phyloP scores from a whole-genome alignment of 2,888 invertebrate species.

The Gryllus longicercus region DNA sequence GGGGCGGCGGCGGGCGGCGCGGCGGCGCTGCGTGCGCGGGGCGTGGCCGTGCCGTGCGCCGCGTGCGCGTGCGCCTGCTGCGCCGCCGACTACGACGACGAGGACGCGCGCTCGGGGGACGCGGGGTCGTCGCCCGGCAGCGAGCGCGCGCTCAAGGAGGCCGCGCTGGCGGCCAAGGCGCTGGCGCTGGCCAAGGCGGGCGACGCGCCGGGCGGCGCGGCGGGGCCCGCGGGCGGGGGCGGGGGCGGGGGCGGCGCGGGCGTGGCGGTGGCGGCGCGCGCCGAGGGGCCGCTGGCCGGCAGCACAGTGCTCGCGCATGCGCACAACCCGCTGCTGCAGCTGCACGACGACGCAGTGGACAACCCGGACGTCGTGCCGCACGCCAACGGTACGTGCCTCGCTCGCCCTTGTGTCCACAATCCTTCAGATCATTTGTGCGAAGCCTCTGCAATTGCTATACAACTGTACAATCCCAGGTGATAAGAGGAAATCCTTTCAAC shows the following conservation, averaged over 20 bases:
- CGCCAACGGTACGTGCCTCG: slow-evolving; percentile 29
- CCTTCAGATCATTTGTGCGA: too few species aligned
- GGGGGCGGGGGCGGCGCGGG: slow-evolving; percentile 25
- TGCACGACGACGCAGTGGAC: slow-evolving; percentile 29
- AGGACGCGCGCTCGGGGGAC: background rate
- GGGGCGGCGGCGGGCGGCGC: slow-evolving; percentile 28
- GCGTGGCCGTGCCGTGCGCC: slow-evolving; percentile 33
- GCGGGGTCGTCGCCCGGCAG: background rate
- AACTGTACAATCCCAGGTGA: too few species aligned
- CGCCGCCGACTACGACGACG: background rate
- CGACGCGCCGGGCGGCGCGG: background rate
- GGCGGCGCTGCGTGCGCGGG: slow-evolving; percentile 30
- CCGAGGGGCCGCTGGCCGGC: slow-evolving; percentile 11
- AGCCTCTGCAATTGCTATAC: too few species aligned
- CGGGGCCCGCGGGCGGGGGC: background rate
- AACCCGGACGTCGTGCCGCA: slow-evolving; percentile 36
- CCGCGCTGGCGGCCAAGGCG: background rate
- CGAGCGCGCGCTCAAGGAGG: slow-evolving; percentile 34
- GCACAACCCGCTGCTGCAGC: too few species aligned
- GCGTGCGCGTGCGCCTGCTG: background rate
- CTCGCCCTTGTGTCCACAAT: background rate
- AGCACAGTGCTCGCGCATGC: background rate
- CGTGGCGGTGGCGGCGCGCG: slow-evolving; percentile 28
- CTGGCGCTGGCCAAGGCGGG: background rate
- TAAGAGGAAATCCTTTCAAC: too few species aligned